Evolutionary conservation across 1,140 invertebrate genomes (phyloP), one percentile per base, ranked within the genome.

Genomic region (Bombus superbus): DNA sequence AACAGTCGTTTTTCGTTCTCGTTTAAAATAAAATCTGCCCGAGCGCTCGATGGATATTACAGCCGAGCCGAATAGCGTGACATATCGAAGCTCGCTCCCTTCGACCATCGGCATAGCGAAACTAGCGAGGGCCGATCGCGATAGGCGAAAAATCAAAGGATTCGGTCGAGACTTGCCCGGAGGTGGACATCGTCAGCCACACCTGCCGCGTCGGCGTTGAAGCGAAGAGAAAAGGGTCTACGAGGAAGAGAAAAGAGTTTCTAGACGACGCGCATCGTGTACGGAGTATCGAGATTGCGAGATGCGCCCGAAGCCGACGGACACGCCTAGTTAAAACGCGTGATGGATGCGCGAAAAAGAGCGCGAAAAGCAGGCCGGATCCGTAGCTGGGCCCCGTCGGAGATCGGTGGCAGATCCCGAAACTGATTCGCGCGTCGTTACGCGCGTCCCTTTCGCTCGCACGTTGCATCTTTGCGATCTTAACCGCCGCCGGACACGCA

Each of bases 351-450:
- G 84, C 89, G 86, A 32, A 44, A 42, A 42, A 73, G 40, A 44
- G 71, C 40, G 71, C 28, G 71, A 92, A 93, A 92, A 88, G 66
- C 84, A 83, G 73, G 57, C 81, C 76, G 66, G 85, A 83, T 86
- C 71, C 82, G 47, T 53, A 62, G 57, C 81, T 72, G 66, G 85
- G 79, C 83, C 66, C 82, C 47, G 88, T 88, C 40, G 81, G 85
- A 90, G 89, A 93, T 92, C 92, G 66, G 93, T 93, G 92, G 92
- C 92, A 92, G 91, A 93, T 92, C 83, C 75, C 22, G 47, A 92
- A 92, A 88, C 87, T 38, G 91, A 92, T 93, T 92, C 44, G 53
- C 74, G 75, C 81, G 69, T 64, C 28, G 81, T 53, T 53, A 83
- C 38, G 77, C 81, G 66, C 59, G 40, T 82, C 59, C 59, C 66